Evolutionary conservation across 2,113 vertebrate genomes (phyloP).

Genomic region (Nyctibius bracteatus): DNA sequence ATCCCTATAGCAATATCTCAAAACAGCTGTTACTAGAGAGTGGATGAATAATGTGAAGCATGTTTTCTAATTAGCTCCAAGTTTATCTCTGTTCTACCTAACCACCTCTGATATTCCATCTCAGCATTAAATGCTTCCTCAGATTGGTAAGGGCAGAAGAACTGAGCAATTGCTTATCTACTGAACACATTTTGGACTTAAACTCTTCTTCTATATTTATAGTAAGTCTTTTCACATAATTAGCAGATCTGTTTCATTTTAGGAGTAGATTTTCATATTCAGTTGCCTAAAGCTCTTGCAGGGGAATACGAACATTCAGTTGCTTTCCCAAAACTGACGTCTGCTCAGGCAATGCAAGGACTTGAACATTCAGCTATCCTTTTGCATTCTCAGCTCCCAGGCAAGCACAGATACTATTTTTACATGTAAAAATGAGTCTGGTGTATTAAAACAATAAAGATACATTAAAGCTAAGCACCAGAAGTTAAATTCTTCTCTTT

Average conservation of each 20-base stretch:
- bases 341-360: background rate
- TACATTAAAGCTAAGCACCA: background rate
- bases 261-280: conserved; percentile 10
- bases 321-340: background rate
- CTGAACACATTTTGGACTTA: background rate
- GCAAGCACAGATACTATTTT: background rate
- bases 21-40: conserved; percentile 36
- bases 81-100: conserved; percentile 5
- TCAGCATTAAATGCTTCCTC: background rate
- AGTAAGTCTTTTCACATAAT: conserved; percentile 20
- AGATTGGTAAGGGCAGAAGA: background rate
- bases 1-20: conserved; percentile 44
- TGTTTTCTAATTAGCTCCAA: conserved; percentile 35
- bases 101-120: conserved; percentile 10
- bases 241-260: conserved; percentile 11
- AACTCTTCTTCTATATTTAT: background rate
- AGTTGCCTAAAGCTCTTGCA: conserved; percentile 23
- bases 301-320: background rate
- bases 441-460: background rate
- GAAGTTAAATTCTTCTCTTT: background rate
- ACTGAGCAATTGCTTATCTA: background rate
- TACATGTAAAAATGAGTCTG: background rate
- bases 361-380: background rate
- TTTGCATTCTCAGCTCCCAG: background rate
- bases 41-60: background rate